Evolutionary conservation across 2,113 vertebrate genomes (phyloP).

Genomic region (Athene noctua): DNA sequence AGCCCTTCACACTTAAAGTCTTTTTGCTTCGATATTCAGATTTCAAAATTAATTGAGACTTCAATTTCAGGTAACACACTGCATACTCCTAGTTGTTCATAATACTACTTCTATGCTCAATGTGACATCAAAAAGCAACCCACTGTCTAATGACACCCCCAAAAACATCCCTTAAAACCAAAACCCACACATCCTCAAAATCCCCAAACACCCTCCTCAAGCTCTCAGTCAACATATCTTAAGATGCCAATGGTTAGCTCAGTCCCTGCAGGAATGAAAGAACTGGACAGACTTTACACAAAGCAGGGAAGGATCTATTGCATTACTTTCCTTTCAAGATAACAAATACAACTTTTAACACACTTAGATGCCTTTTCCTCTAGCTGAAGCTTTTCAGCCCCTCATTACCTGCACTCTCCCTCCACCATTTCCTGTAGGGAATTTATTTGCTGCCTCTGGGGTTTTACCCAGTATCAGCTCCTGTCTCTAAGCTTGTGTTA

Average conservation of each 20-base stretch:
- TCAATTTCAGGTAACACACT: not conserved
- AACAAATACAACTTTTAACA: not conserved
- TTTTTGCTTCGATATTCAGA: not conserved
- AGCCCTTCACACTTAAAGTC: not conserved
- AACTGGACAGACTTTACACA: not conserved
- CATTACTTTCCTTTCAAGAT: not conserved
- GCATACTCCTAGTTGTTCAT: not conserved
- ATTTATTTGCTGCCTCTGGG: not conserved
- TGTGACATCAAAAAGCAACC: not conserved
- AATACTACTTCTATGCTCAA: not conserved
- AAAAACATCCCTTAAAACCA: not conserved
- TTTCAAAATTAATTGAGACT: not conserved
- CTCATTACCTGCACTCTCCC: not conserved
- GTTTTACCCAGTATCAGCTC: not conserved
- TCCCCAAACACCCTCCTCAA: not conserved
- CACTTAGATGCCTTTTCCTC: not conserved
- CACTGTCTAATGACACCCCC: not conserved
- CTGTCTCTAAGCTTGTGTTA: not conserved
- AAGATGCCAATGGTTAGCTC: not conserved
- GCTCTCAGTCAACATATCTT: not conserved
- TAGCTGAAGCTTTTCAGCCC: not conserved
- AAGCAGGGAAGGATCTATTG: not conserved
- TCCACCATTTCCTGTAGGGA: not conserved
- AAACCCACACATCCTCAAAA: not conserved
- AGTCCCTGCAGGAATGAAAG: not conserved